These are phyloP conservation scores for Rhipidura dahli DNA, from an alignment of 2,113 vertebrate genomes.

Conservation along the genomic window DNA sequence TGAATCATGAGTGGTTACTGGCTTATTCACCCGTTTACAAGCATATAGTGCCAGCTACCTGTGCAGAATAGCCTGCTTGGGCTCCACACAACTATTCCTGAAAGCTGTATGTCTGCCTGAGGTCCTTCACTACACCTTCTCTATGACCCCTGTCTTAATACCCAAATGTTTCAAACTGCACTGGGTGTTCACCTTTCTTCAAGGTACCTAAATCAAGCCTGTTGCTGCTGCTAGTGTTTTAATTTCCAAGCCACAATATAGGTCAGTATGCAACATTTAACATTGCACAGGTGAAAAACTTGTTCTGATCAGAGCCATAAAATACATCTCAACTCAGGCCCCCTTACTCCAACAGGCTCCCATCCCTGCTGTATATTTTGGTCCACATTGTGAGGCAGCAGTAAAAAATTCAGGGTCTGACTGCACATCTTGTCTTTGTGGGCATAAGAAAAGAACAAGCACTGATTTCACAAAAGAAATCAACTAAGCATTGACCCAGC, in stretches of 20 bases:
- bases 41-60: not conserved
- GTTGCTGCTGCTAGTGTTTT: not conserved
- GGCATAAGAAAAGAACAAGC: not conserved
- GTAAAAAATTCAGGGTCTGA: not conserved
- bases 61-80: not conserved
- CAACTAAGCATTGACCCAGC: not conserved
- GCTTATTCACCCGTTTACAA: not conserved
- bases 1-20: not conserved
- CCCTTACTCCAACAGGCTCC: not conserved
- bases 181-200: not conserved
- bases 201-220: not conserved
- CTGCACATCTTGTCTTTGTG: not conserved
- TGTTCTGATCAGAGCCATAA: not conserved
- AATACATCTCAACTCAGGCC: not conserved
- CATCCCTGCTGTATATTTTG: not conserved
- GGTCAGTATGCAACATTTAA: not conserved
- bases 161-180: not conserved
- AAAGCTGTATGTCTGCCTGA: not conserved
- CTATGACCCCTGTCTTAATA: fast-evolving
- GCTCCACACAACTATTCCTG: not conserved
- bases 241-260: not conserved
- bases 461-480: not conserved
- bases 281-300: not conserved
- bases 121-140: not conserved
- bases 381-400: not conserved